Evolutionary conservation across 2,888 invertebrate genomes (phyloP).

Genomic region (Sicus ferrugineus): DNA sequence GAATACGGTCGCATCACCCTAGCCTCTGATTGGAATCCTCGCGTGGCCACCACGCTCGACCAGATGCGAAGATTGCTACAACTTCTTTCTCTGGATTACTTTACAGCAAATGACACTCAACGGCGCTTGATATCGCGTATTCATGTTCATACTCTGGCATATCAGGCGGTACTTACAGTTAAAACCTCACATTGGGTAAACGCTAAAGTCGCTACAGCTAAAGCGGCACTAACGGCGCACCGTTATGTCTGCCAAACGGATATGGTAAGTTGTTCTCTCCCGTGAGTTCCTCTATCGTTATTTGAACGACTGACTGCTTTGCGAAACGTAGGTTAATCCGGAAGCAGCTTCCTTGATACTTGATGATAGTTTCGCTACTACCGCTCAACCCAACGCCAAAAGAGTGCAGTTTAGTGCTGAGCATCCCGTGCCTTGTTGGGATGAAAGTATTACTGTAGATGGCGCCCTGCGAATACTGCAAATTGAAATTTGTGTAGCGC

Average conservation of each 20-base stretch:
- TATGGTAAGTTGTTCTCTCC: constrained; percentile 52
- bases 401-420: constrained; percentile 74
- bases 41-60: constrained; percentile 81
- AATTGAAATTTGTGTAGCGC: constrained; percentile 79
- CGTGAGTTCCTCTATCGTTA: neutral
- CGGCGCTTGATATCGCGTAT: constrained; percentile 74
- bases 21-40: constrained; percentile 80
- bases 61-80: constrained; percentile 78
- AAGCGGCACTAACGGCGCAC: constrained; percentile 82
- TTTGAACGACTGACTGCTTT: neutral
- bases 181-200: constrained; percentile 78
- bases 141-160: constrained; percentile 88
- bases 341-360: constrained; percentile 70
- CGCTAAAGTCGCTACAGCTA: constrained; percentile 80
- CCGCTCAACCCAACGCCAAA: constrained; percentile 65
- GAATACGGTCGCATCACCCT: constrained; percentile 75
- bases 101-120: constrained; percentile 37
- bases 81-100: constrained; percentile 50
- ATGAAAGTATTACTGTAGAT: constrained; percentile 67
- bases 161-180: constrained; percentile 80
- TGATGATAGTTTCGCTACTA: constrained; percentile 84
- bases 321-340: constrained; percentile 58
- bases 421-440: constrained; percentile 84
- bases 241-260: constrained; percentile 81
- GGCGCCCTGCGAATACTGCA: constrained; percentile 43